Evolutionary conservation across 64 coral and sea anemone species (phyloP).

Genomic region (Stichodactyla helianthus): DNA sequence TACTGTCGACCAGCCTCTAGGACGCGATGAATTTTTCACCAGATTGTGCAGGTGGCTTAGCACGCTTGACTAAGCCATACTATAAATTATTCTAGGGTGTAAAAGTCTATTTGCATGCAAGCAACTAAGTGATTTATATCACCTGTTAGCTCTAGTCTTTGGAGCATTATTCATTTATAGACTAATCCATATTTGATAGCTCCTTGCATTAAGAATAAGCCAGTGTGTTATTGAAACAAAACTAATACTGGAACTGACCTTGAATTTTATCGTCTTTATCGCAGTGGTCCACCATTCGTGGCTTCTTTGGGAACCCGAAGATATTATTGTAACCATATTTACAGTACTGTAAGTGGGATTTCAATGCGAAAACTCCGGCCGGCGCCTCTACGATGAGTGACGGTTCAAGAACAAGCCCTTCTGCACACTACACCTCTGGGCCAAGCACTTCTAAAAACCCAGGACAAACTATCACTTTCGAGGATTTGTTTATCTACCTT

Average conservation of each 20-base stretch:
- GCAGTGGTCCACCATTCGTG: not conserved
- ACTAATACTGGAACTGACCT: not conserved
- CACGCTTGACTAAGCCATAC: constrained; percentile 15
- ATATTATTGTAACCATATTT: not conserved
- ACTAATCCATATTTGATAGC: constrained; percentile 6
- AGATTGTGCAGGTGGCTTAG: constrained; percentile 8
- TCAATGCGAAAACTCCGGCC: not conserved
- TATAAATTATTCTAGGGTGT: constrained; percentile 26
- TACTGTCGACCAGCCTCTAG: not conserved
- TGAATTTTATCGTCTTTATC: not conserved
- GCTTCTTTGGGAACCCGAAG: not conserved
- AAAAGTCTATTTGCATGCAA: constrained; percentile 20
- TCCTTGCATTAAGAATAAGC: constrained; percentile 1
- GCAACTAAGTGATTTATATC: constrained; percentile 17
- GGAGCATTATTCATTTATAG: constrained; percentile 6
- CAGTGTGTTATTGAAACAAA: constrained; percentile 4
- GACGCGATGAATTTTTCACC: not conserved
- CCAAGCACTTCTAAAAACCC: constrained; percentile 12
- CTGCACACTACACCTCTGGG: constrained; percentile 13
- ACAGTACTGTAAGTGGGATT: not conserved
- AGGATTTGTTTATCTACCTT: constrained; percentile 83
- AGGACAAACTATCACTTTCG: constrained; percentile 42
- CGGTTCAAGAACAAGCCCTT: constrained; percentile 20
- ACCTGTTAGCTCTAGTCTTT: constrained; percentile 16
- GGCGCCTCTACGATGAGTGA: not conserved